phyloP scores from a whole-genome alignment of 2,888 invertebrate species.

The Mimachlamys varia region DNA sequence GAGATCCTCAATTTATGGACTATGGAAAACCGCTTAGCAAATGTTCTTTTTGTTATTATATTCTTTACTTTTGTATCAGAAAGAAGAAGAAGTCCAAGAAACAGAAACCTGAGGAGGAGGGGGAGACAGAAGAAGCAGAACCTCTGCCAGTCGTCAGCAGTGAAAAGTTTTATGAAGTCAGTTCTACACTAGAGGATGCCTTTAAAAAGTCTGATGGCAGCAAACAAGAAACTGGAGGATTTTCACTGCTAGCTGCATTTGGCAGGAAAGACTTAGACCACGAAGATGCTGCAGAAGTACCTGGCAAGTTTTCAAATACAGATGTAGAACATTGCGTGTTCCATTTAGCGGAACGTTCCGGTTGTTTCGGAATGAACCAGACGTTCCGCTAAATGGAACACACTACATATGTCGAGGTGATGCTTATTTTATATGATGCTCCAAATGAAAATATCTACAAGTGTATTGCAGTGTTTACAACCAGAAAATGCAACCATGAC shows the following conservation, averaged over 20 bases:
- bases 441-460: too few relatives aligned
- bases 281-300: slow-evolving; percentile 45
- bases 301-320: not conserved
- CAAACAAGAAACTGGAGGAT: slow-evolving; percentile 40
- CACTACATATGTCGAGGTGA: too few relatives aligned
- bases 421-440: too few relatives aligned
- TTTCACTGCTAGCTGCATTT: slow-evolving; percentile 61
- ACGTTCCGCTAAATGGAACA: too few relatives aligned
- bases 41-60: not conserved
- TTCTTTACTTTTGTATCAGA: not conserved
- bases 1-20: too few relatives aligned
- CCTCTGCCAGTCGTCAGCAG: slow-evolving; percentile 58
- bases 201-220: slow-evolving; percentile 48
- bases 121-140: slow-evolving; percentile 39
- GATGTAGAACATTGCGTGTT: too few relatives aligned
- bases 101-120: slow-evolving; percentile 6
- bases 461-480: too few relatives aligned
- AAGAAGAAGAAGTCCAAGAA: slow-evolving; percentile 42
- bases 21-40: too few relatives aligned
- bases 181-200: slow-evolving; percentile 52
- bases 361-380: too few relatives aligned
- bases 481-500: too few relatives aligned
- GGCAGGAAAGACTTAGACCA: slow-evolving; percentile 45
- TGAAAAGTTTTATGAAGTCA: slow-evolving; percentile 60
- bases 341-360: too few relatives aligned